These are phyloP conservation scores for Pseudomugil gertrudae DNA, from an alignment of 2,797 vertebrate genomes.

Conservation along the genomic window DNA sequence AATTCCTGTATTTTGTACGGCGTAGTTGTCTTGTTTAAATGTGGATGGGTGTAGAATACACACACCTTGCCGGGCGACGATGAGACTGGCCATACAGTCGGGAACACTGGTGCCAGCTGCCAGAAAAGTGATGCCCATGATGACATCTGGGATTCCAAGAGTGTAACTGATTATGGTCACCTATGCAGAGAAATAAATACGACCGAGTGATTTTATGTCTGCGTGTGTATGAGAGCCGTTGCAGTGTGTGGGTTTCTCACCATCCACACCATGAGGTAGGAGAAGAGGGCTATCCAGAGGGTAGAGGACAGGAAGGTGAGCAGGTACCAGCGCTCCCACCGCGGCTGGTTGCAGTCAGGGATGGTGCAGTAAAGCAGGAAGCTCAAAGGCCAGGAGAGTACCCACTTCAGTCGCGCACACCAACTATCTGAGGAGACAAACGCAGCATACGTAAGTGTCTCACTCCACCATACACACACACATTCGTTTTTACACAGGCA, in stretches of 20 bases:
- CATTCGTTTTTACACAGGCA: conserved; percentile 8
- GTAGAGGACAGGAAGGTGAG: conserved; percentile 83
- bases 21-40: too few relatives aligned
- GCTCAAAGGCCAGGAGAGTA: conserved; percentile 82
- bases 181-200: conserved; percentile 51
- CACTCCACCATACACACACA: conserved; percentile 1
- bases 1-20: too few relatives aligned
- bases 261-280: conserved; percentile 91
- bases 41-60: neutral
- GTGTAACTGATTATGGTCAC: conserved; percentile 86
- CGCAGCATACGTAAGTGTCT: conserved; percentile 1
- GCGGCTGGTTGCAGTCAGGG: conserved; percentile 80
- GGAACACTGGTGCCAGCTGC: conserved; percentile 87
- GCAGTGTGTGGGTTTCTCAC: conserved; percentile 61
- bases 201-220: rapidly evolving
- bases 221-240: neutral
- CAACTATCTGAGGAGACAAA: conserved; percentile 63
- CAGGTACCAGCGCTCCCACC: conserved; percentile 85
- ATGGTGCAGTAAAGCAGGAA: conserved; percentile 80
- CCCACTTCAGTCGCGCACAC: conserved; percentile 75
- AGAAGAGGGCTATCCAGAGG: conserved; percentile 86
- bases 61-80: conserved; percentile 84
- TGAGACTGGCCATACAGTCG: conserved; percentile 87
- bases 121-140: conserved; percentile 88
- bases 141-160: conserved; percentile 85